A percentile compares a stretch with the other conserved stretches of the same genome.
Conservation (phyloP, 2,888 invertebrate species). For the Sinotaia quadrata region DNA sequence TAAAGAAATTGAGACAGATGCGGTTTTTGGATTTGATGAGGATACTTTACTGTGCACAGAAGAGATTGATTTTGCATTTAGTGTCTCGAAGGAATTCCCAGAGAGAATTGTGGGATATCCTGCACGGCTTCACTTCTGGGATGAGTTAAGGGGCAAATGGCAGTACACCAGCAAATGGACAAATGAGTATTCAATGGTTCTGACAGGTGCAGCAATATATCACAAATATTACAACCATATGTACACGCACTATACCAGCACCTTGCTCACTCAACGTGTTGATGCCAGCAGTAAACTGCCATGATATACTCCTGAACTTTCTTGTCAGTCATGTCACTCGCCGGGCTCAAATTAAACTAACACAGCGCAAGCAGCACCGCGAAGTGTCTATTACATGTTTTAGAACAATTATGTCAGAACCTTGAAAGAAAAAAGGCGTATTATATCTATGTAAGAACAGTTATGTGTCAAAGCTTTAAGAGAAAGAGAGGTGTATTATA, state of each 20-base stretch:
- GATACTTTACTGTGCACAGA: constrained; percentile 92
- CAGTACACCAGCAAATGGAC: constrained; percentile 97
- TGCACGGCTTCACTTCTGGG: constrained; percentile 95
- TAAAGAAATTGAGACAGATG: constrained; percentile 87
- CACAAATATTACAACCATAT: constrained; percentile 90
- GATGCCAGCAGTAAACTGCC: constrained; percentile 94
- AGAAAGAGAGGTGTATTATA: no score
- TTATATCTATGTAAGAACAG: no score
- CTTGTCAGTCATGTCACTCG: constrained; percentile 93
- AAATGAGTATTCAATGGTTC: constrained; percentile 94
- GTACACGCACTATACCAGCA: constrained; percentile 87
- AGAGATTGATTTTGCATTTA: constrained; percentile 86
- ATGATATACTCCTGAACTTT: constrained; percentile 97
- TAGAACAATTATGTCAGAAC: no score
- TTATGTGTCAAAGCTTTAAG: no score
- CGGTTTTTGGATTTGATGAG: constrained; percentile 92
- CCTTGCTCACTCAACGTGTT: constrained; percentile 88
- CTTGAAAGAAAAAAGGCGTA: no score
- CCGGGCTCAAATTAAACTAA: constrained; percentile 92
- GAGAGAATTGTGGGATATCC: constrained; percentile 96
- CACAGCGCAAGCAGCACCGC: constrained; percentile 91
- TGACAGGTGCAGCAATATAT: constrained; percentile 94
- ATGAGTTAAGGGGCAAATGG: constrained; percentile 93
- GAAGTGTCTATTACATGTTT: constrained; percentile 24
- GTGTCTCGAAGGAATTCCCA: constrained; percentile 93